Evolutionary conservation across 2,888 invertebrate genomes (phyloP).

Genomic region (Trichogramma evanescens): DNA sequence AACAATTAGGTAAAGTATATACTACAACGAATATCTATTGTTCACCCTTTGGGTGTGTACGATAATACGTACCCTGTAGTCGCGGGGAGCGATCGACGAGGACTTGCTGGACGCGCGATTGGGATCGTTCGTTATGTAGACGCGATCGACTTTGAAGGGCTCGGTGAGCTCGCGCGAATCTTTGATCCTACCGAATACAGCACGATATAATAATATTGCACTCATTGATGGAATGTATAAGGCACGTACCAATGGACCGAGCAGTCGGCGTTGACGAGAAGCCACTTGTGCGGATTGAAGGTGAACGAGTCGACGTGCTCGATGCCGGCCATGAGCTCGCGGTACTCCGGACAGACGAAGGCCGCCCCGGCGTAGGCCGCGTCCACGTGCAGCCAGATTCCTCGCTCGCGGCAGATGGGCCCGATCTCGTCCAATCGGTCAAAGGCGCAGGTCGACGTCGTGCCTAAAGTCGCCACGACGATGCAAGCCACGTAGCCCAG

Average conservation of each 20-base stretch:
- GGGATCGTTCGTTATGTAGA: conserved; percentile 74
- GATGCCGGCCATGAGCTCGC: conserved; percentile 68
- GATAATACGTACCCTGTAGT: conserved; percentile 50
- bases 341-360: conserved; percentile 86
- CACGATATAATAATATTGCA: too few species aligned
- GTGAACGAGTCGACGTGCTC: conserved; percentile 84
- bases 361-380: conserved; percentile 93
- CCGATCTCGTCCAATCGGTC: conserved; percentile 81
- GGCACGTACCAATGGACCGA: conserved; percentile 71
- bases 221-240: neutral
- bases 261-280: conserved; percentile 91
- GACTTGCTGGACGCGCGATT: conserved; percentile 49
- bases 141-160: conserved; percentile 84
- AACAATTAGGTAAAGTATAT: neutral
- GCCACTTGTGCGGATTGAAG: conserved; percentile 93
- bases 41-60: neutral
- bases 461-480: conserved; percentile 77
- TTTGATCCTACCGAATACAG: conserved; percentile 56
- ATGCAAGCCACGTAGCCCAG: conserved; percentile 82
- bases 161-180: conserved; percentile 73
- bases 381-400: conserved; percentile 90
- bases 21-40: neutral
- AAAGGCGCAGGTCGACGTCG: conserved; percentile 83
- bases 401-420: conserved; percentile 65
- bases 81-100: conserved; percentile 41